phyloP scores from a whole-genome alignment of 1,140 invertebrate genomes.

The Parasteatoda tepidariorum region DNA sequence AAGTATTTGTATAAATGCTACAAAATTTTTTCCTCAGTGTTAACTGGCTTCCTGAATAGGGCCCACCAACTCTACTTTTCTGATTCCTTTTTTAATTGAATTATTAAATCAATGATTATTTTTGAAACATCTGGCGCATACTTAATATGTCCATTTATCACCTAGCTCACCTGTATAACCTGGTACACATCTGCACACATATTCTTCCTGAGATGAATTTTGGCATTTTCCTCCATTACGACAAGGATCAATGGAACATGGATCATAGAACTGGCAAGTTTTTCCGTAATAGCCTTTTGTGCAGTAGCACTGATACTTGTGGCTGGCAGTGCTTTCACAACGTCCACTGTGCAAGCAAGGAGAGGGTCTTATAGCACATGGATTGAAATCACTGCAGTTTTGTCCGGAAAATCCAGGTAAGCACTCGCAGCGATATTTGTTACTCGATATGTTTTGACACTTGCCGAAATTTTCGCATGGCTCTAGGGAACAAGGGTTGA shows the following conservation, averaged over 20 bases:
- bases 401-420: constrained; percentile 85
- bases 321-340: constrained; percentile 76
- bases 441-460: constrained; percentile 63
- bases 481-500: constrained; percentile 86
- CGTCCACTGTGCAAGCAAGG: constrained; percentile 81
- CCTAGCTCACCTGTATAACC: constrained; percentile 77
- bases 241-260: constrained; percentile 91
- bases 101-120: too few species aligned
- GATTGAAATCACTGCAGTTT: constrained; percentile 82
- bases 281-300: constrained; percentile 62
- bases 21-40: too few species aligned
- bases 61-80: too few species aligned
- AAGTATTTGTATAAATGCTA: too few species aligned
- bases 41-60: too few species aligned
- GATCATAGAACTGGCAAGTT: constrained; percentile 90
- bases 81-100: too few species aligned
- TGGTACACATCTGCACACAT: constrained; percentile 85
- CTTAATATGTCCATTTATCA: too few species aligned
- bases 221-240: constrained; percentile 89
- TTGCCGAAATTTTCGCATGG: constrained; percentile 83
- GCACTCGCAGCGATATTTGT: constrained; percentile 63
- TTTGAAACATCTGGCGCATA: too few species aligned
- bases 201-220: constrained; percentile 76
- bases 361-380: constrained; percentile 72
- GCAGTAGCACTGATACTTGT: constrained; percentile 86